Base-by-base conservation (phyloP, 2,888 invertebrate genomes). In the Pristionchus entomophagus region DNA sequence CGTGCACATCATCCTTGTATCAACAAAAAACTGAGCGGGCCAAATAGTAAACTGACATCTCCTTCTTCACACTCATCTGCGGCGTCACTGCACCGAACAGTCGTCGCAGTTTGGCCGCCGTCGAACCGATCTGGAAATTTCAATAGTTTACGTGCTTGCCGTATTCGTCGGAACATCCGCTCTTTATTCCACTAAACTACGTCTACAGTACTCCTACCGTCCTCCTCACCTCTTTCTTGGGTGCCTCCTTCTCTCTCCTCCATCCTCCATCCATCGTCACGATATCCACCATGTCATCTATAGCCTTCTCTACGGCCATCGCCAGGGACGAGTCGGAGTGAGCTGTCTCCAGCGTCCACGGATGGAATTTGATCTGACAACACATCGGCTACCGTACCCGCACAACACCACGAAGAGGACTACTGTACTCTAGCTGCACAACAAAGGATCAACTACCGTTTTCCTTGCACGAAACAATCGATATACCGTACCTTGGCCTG, bases 361-460 rank as follows among this genome's bases (percentile, higher is more conserved):
- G 80, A 53, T 80, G 80, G 80, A 80, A 80, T 29, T 38, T 29
- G 53, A 80, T 80, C 80, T 80, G 35, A 26, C 45, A n/a, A n/a
- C n/a, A n/a, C n/a, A n/a, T n/a, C n/a, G n/a, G n/a, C n/a, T n/a
- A n/a, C n/a, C n/a, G n/a, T n/a, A n/a, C n/a, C n/a, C n/a, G n/a
- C n/a, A n/a, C n/a, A n/a, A n/a, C n/a, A n/a, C n/a, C n/a, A n/a
- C n/a, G n/a, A n/a, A n/a, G n/a, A n/a, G n/a, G n/a, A n/a, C n/a
- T n/a, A n/a, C n/a, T n/a, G n/a, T n/a, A n/a, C n/a, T n/a, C n/a
- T n/a, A n/a, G n/a, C n/a, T n/a, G n/a, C n/a, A n/a, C n/a, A n/a
- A n/a, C 32, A 12, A 62, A 41, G n/a, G 26, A 41, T 78, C 49
- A 17, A 45, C 26, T 26, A 78, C 49, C 41, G 4, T 41, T 45